Conservation (phyloP, 2,888 invertebrate species). For the Synanthedon tipuliformis region DNA sequence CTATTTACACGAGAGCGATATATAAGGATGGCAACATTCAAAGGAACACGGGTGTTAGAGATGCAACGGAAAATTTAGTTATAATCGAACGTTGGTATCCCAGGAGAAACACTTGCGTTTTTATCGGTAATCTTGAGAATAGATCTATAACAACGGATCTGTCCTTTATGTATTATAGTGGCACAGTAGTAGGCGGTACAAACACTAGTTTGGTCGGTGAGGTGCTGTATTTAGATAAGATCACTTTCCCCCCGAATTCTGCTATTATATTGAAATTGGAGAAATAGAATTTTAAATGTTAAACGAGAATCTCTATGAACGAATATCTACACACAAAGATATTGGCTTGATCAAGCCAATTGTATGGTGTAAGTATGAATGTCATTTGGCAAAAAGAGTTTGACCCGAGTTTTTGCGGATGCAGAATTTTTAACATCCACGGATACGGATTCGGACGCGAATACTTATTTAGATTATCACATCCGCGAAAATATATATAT, state of each 20-base stretch:
- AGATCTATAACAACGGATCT: conserved; percentile 75
- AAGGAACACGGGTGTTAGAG: conserved; percentile 77
- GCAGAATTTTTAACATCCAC: no score
- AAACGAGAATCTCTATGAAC: no score
- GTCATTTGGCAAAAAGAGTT: no score
- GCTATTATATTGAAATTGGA: conserved; percentile 55
- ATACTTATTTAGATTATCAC: no score
- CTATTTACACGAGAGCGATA: conserved; percentile 79
- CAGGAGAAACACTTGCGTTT: conserved; percentile 79
- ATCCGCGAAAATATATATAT: no score
- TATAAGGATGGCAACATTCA: conserved; percentile 73
- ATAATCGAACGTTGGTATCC: conserved; percentile 84
- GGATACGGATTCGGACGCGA: no score
- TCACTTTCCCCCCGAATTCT: conserved; percentile 54
- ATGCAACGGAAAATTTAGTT: conserved; percentile 74
- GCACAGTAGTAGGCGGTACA: conserved; percentile 60
- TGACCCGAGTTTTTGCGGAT: no score
- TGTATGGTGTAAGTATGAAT: no score
- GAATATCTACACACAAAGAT: no score
- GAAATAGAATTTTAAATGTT: conserved; percentile 23
- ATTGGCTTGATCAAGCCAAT: no score
- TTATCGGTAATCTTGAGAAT: conserved; percentile 79
- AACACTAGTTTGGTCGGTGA: conserved; percentile 44
- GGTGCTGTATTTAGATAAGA: conserved; percentile 49
- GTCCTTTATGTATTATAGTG: conserved; percentile 81